Conservation (phyloP, 2,113 vertebrate species). For the Psilopogon haemacephalus region DNA sequence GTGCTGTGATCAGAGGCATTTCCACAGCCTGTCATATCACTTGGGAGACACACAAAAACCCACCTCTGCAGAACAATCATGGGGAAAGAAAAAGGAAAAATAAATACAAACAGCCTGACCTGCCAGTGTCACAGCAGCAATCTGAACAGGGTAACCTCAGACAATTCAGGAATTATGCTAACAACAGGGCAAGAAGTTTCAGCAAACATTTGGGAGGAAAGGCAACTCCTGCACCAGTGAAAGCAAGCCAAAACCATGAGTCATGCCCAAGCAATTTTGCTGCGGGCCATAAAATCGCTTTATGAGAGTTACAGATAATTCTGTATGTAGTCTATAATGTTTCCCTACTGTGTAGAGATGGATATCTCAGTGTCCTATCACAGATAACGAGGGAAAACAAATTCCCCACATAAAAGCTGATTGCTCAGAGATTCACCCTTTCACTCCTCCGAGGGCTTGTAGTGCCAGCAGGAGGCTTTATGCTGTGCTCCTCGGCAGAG, state of each 20-base stretch:
- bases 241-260: constrained; percentile 63
- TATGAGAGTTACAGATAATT: constrained; percentile 71
- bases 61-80: constrained; percentile 14
- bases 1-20: constrained; percentile 62
- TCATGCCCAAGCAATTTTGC: constrained; percentile 73
- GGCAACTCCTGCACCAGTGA: constrained; percentile 62
- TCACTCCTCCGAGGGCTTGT: constrained; percentile 48
- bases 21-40: constrained; percentile 60
- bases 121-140: constrained; percentile 51
- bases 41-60: constrained; percentile 42
- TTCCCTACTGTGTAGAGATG: constrained; percentile 70
- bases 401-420: constrained; percentile 70
- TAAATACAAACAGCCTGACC: constrained; percentile 69
- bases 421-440: constrained; percentile 62
- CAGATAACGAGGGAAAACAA: constrained; percentile 72
- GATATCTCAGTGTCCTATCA: constrained; percentile 65
- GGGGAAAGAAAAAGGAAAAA: constrained; percentile 66
- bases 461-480: constrained; percentile 22
- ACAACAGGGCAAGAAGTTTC: constrained; percentile 61
- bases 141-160: constrained; percentile 49
- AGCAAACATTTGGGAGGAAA: constrained; percentile 59
- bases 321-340: constrained; percentile 69
- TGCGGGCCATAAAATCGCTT: constrained; percentile 73
- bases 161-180: constrained; percentile 70
- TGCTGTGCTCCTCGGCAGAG: constrained; percentile 22